phyloP scores from a whole-genome alignment of 2,797 vertebrate genomes.

The Acanthiza pusilla region DNA sequence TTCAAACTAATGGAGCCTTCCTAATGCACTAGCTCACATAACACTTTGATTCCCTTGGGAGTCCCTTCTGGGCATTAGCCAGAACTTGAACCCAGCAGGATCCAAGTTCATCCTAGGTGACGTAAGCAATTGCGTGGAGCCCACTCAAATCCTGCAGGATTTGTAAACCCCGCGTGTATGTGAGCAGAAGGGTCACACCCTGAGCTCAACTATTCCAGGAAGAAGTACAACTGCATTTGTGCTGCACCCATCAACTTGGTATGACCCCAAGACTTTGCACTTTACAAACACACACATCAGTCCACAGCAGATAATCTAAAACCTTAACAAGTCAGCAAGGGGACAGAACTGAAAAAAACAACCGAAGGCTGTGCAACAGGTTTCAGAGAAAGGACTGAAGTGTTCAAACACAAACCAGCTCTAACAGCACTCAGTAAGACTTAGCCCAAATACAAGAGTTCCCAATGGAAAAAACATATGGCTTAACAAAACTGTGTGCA shows the following conservation, averaged over 20 bases:
- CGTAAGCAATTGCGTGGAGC: rapidly evolving
- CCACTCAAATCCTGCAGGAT: background rate
- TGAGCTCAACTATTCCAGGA: rapidly evolving
- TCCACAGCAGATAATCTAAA: background rate
- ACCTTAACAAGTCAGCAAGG: background rate
- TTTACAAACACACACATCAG: background rate
- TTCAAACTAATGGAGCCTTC: background rate
- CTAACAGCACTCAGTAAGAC: background rate
- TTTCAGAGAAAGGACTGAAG: background rate
- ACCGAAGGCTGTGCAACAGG: background rate
- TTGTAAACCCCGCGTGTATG: rapidly evolving
- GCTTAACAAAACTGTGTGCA: rapidly evolving
- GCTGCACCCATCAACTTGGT: background rate
- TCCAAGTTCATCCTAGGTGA: background rate
- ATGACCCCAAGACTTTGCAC: background rate
- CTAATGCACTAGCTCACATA: background rate
- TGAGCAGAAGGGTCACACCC: background rate
- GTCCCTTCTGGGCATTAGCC: background rate
- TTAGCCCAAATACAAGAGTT: background rate
- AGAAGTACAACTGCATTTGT: background rate
- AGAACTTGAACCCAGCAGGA: background rate
- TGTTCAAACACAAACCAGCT: background rate
- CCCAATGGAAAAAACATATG: background rate
- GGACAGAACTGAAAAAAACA: background rate
- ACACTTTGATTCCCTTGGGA: background rate